Conservation (phyloP, 2,888 invertebrate species). For the Camptogramma bilineatum region DNA sequence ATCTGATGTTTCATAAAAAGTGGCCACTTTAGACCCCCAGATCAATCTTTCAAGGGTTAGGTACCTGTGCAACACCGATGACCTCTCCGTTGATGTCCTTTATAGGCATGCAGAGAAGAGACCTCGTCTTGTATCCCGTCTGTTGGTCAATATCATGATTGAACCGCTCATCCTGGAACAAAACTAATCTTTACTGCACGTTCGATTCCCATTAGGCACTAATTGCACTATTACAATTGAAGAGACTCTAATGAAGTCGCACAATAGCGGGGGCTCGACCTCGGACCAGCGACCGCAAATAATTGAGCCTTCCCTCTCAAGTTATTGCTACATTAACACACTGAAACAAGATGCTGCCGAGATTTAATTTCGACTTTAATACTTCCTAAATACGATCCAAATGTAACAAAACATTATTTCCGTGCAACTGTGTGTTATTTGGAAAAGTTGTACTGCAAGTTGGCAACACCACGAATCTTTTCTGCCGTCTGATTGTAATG, state of each 20-base stretch:
- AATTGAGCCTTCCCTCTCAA: slow-evolving; percentile 5
- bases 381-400: background rate
- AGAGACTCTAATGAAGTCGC: slow-evolving; percentile 44
- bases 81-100: slow-evolving; percentile 97
- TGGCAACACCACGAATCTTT: slow-evolving; percentile 44
- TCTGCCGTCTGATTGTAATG: slow-evolving; percentile 44
- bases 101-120: slow-evolving; percentile 97
- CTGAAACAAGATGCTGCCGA: slow-evolving; percentile 18
- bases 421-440: slow-evolving; percentile 16
- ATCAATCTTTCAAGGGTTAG: no score
- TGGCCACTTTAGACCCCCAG: no score
- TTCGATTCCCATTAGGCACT: slow-evolving; percentile 18
- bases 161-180: slow-evolving; percentile 88
- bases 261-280: slow-evolving; percentile 44
- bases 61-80: slow-evolving; percentile 98
- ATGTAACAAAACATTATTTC: slow-evolving; percentile 18
- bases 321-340: slow-evolving; percentile 47
- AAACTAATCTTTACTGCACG: slow-evolving; percentile 22
- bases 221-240: slow-evolving; percentile 43
- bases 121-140: slow-evolving; percentile 97
- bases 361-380: slow-evolving; percentile 7
- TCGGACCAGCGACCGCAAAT: no score
- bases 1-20: no score
- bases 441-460: slow-evolving; percentile 34
- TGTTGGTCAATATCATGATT: slow-evolving; percentile 97